phyloP scores from a whole-genome alignment of 2,797 vertebrate species.

The Paramormyrops hopkinsi region DNA sequence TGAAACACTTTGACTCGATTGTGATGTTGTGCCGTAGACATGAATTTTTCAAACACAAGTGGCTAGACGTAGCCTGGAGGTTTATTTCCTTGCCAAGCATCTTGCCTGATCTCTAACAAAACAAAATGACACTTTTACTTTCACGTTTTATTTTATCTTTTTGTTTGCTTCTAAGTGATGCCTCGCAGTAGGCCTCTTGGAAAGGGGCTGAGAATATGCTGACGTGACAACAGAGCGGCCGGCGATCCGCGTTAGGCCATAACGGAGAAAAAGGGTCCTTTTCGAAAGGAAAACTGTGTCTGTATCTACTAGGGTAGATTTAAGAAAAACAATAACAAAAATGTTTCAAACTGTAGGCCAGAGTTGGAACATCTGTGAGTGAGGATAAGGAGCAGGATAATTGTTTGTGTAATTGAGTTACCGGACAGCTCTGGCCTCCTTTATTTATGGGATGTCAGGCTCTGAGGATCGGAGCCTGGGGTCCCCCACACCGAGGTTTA shows the following conservation, averaged over 20 bases:
- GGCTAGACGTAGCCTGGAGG: neutral
- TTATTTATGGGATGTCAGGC: conserved; percentile 5
- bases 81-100: neutral
- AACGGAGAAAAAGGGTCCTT: neutral
- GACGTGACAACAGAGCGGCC: neutral
- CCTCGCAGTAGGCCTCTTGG: neutral
- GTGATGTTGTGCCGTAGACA: neutral
- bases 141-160: neutral
- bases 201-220: neutral
- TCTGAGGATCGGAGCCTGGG: neutral
- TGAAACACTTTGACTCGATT: neutral
- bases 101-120: neutral
- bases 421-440: neutral
- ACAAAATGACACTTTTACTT: conserved; percentile 18
- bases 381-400: neutral
- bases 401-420: conserved; percentile 4
- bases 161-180: neutral
- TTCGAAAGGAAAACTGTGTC: neutral
- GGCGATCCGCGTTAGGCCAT: neutral
- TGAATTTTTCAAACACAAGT: neutral
- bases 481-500: neutral
- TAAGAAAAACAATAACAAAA: neutral
- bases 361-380: neutral
- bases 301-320: neutral
- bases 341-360: neutral